Evolutionary conservation across 2,113 vertebrate genomes (phyloP), one percentile per base, ranked within the genome.

Genomic region (Isurus oxyrinchus): DNA sequence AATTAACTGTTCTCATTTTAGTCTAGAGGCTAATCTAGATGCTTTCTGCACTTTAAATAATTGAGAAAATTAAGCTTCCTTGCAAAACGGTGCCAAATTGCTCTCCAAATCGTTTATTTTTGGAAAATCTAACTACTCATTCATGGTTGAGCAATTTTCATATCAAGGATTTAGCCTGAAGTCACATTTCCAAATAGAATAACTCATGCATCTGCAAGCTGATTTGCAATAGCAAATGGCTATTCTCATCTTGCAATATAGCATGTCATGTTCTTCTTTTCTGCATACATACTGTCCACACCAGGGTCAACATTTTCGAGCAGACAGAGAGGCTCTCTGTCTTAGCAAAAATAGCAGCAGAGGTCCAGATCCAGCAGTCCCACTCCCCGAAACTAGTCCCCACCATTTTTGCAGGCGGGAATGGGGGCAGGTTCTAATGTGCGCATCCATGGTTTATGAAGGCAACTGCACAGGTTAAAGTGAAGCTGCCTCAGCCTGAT

Each of bases 1-100:
- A 59, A 95, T 95, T 49, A 49, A 95, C 69, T 27, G 53, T 95
- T 95, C 63, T 25, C 93, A 69, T 69, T 67, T 67, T 95, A 90
- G 27, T 10, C 55, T 59, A 5, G 35, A 95, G n/a, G 2, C 61
- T 67, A 67, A 95, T 27, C 61, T 49, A 25, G 0, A 67, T 40
- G 35, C 14, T 94, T 94, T 67, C 35, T 40, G 19, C 7, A 94
- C 0, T 25, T 23, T 16, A 61, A 61, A n/a, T 94, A 94, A 69
- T 66, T 95, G 10, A 94, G 61, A 3, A 94, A 67, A 94, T 88
- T 40, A 94, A 67, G 19, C 23, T 67, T 95, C 23, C 23, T 44
- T 44, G 40, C 61, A 69, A 94, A 67, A 44, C 59, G 27, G 2
- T 59, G 86, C 27, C 23, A 23, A 88, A 88, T 10, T n/a, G 7